These are phyloP conservation scores for Charanyca ferruginea DNA, from an alignment of 2,888 invertebrate species.

Conservation along the genomic window DNA sequence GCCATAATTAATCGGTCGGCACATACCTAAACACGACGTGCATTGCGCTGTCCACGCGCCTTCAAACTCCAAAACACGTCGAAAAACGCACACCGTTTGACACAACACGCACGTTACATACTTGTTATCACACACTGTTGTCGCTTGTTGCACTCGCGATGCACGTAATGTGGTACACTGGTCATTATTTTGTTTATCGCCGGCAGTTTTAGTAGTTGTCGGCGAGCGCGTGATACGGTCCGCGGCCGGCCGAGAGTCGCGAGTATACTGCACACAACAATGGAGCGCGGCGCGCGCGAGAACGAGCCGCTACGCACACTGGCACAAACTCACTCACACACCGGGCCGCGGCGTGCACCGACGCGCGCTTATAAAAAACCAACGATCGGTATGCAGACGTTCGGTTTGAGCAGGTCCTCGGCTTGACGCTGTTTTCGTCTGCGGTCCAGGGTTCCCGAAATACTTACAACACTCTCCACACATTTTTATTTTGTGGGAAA, in stretches of 20 bases:
- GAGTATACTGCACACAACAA: conserved; percentile 88
- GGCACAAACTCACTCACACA: conserved; percentile 76
- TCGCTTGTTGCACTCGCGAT: conserved; percentile 88
- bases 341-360: conserved; percentile 77
- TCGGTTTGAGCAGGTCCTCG: conserved; percentile 90
- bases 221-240: conserved; percentile 78
- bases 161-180: conserved; percentile 86
- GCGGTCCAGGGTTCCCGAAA: conserved; percentile 87
- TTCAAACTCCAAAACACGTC: conserved; percentile 86
- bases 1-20: conserved; percentile 87
- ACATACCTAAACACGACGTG: conserved; percentile 89
- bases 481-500: conserved; percentile 35
- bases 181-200: conserved; percentile 90
- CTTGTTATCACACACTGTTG: conserved; percentile 89
- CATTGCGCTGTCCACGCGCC: conserved; percentile 87
- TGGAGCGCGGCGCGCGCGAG: conserved; percentile 83
- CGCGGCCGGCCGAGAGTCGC: conserved; percentile 81
- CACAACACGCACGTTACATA: conserved; percentile 89
- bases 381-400: conserved; percentile 91
- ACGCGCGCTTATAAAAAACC: conserved; percentile 89
- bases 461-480: conserved; percentile 74
- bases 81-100: conserved; percentile 83
- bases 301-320: conserved; percentile 82
- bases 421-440: conserved; percentile 91
- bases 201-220: conserved; percentile 80